A percentile compares a stretch with the other conserved stretches of the same genome.
These are phyloP conservation scores for Argyresthia albistria DNA, from an alignment of 2,888 invertebrate genomes.

Conservation along the genomic window DNA sequence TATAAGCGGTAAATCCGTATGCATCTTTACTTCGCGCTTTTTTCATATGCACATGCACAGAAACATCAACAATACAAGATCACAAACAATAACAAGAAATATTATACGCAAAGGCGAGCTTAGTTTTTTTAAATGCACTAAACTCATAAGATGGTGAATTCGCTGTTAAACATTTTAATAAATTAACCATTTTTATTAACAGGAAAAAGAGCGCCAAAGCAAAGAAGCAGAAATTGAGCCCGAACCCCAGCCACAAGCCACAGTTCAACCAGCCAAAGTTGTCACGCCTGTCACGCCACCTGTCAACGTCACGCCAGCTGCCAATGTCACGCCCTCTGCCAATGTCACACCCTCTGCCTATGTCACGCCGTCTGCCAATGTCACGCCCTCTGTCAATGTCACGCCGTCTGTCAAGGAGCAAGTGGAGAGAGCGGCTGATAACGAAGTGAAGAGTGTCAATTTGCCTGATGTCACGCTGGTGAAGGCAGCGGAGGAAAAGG, in stretches of 20 bases:
- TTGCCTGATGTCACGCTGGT: slow-evolving; percentile 54
- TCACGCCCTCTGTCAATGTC: slow-evolving; percentile 3
- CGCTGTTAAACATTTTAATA: background rate
- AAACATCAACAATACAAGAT: too few species aligned
- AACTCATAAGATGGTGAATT: too few species aligned
- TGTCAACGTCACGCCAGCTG: background rate
- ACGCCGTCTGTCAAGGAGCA: background rate
- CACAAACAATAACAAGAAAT: too few species aligned
- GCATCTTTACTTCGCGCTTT: too few species aligned
- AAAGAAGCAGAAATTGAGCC: slow-evolving; percentile 20
- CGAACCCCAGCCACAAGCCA: background rate
- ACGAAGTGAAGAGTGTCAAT: slow-evolving; percentile 16
- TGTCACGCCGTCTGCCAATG: background rate
- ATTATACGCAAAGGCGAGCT: too few species aligned
- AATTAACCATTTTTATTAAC: slow-evolving; percentile 1
- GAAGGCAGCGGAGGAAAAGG: slow-evolving; percentile 38
- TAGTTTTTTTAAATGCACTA: too few species aligned
- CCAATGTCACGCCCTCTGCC: slow-evolving; percentile 2
- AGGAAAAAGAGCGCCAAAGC: slow-evolving; percentile 45
- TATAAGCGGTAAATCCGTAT: background rate
- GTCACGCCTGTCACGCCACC: background rate
- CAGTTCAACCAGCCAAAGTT: background rate
- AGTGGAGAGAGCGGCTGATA: background rate
- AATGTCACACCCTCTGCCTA: background rate
- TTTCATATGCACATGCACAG: too few species aligned